phyloP scores from a whole-genome alignment of 2,797 vertebrate genomes.

The Yasuhikotakia modesta region DNA sequence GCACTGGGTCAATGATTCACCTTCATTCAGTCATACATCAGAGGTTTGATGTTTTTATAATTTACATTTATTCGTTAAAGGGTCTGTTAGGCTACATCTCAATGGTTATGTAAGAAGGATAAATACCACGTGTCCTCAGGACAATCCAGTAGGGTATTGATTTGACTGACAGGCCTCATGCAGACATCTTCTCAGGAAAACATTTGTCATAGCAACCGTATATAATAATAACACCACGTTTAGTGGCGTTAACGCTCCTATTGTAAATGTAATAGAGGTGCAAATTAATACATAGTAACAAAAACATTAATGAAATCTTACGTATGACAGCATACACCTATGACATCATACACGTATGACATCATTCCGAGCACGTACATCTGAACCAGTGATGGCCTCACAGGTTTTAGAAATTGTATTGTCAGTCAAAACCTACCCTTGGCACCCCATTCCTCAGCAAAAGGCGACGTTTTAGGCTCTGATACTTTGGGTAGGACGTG shows the following conservation, averaged over 20 bases:
- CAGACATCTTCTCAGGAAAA: background rate
- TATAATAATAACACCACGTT: background rate
- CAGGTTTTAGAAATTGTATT: background rate
- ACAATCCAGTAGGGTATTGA: background rate
- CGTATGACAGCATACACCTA: slow-evolving; percentile 6
- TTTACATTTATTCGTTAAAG: too few relatives aligned
- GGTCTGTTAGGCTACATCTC: too few relatives aligned
- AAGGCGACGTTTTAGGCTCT: slow-evolving; percentile 69
- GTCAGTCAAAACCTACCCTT: slow-evolving; percentile 69
- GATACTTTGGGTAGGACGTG: slow-evolving; percentile 80
- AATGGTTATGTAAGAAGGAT: background rate
- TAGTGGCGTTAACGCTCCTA: background rate
- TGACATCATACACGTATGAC: slow-evolving; percentile 18
- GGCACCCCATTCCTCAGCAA: slow-evolving; percentile 72
- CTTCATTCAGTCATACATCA: background rate
- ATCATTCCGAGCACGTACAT: too few relatives aligned
- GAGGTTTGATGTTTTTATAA: too few relatives aligned
- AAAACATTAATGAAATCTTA: too few relatives aligned
- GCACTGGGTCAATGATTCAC: background rate
- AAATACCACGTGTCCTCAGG: background rate
- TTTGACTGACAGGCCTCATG: background rate
- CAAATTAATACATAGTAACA: slow-evolving; percentile 2
- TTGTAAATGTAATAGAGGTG: background rate
- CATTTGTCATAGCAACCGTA: background rate
- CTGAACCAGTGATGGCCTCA: slow-evolving; percentile 1